Evolutionary conservation across 2,888 invertebrate species (phyloP).

Genomic region (Tortricodes alternella): DNA sequence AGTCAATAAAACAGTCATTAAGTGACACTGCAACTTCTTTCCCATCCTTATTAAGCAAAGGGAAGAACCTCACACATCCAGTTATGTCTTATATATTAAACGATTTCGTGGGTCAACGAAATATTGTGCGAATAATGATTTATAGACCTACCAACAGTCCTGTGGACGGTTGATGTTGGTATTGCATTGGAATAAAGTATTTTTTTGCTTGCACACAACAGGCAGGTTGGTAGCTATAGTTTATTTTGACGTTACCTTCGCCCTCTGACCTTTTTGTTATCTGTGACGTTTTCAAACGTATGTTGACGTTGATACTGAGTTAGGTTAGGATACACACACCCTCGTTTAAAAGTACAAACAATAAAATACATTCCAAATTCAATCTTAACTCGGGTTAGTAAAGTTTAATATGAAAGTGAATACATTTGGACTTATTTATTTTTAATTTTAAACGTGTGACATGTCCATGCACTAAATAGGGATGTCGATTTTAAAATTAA

Average conservation of each 20-base stretch:
- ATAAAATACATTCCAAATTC: no score
- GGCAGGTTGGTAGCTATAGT: no score
- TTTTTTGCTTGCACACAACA: not conserved
- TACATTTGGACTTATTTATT: no score
- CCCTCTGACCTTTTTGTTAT: not conserved
- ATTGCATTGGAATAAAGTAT: no score
- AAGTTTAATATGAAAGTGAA: no score
- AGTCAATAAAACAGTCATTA: not conserved
- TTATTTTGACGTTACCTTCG: not conserved
- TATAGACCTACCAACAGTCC: no score
- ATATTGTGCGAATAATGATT: not conserved
- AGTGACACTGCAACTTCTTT: not conserved
- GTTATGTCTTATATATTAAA: not conserved
- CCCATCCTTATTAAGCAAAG: conserved; percentile 3
- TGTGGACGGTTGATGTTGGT: no score
- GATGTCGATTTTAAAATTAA: no score
- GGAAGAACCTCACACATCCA: not conserved
- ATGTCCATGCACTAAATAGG: no score
- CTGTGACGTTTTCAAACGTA: not conserved
- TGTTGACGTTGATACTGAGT: not conserved
- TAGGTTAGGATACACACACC: not conserved
- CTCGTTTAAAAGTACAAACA: no score
- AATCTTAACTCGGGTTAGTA: no score
- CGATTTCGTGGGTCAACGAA: not conserved
- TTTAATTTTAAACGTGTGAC: no score